A percentile compares a stretch with the other conserved stretches of the same genome.
These are phyloP conservation scores for Habropoda laboriosa DNA, from an alignment of 1,140 invertebrate species.

Conservation along the genomic window DNA sequence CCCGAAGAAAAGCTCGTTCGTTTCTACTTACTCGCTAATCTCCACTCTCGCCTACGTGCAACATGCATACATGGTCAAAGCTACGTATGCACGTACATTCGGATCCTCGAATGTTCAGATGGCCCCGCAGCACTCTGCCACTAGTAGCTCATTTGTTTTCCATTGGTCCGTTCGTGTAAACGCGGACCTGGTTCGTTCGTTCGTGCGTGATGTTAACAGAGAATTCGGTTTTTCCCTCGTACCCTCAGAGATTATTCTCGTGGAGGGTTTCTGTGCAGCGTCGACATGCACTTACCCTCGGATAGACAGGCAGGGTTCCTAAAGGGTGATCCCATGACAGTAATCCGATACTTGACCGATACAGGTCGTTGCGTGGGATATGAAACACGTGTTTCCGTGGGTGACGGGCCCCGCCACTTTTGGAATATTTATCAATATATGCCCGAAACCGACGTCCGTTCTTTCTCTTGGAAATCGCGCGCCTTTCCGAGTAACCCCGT, in stretches of 20 bases:
- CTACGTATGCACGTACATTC: no score
- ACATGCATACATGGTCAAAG: no score
- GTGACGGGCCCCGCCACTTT: conserved; percentile 40
- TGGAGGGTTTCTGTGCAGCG: conserved; percentile 52
- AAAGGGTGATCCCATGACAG: conserved; percentile 60
- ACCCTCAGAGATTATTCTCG: conserved; percentile 53
- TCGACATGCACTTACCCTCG: conserved; percentile 57
- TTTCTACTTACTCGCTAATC: no score
- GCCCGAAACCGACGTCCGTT: conserved; percentile 6
- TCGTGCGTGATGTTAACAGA: conserved; percentile 48
- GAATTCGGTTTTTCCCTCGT: conserved; percentile 54
- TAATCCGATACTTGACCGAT: conserved; percentile 66
- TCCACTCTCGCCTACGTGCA: no score
- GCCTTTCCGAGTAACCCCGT: not conserved
- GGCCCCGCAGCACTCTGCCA: no score
- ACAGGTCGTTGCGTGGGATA: conserved; percentile 55
- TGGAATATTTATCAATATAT: conserved; percentile 51
- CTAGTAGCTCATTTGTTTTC: conserved; percentile 3
- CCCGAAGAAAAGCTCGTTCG: no score
- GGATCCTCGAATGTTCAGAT: no score
- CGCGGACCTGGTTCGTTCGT: conserved; percentile 9
- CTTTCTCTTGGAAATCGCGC: not conserved
- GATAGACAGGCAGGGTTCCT: conserved; percentile 54
- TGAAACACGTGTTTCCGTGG: conserved; percentile 57
- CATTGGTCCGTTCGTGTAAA: not conserved